Evolutionary conservation across 1,140 invertebrate species (phyloP), one percentile per base, ranked within the genome.

Genomic region (Limonius californicus): DNA sequence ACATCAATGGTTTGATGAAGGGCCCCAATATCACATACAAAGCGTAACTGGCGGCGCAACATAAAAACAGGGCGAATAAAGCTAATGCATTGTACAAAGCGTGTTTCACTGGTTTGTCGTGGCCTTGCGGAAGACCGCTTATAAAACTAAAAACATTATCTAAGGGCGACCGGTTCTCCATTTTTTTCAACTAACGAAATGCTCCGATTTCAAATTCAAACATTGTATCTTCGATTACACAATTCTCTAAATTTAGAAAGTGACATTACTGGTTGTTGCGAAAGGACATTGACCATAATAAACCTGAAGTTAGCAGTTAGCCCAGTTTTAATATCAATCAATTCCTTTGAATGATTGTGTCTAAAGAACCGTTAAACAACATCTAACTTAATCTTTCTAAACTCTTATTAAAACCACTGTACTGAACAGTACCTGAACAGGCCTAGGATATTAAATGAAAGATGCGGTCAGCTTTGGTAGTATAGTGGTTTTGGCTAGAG

Each of bases 1-100:
- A 99, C 61, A 97, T 83, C 27, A 98, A 74, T 0, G 95, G 92
- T 70, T 92, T 89, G 14, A 97, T 84, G 78, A 98, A 98, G 0
- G 94, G 92, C 72, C 92, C 88, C 3, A 97, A 77, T 50, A 94
- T 88, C 63, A 89, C 85, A 73, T 92, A 95, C 12, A 96, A 82
- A 2, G 91, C 90, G 70, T 87, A 89, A 19, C 86, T 81, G 9
- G 88, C 89, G 1, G 83, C 83, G 69, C 83, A 84, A 65, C 85
- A 84, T 42, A 89, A 72, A 30, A 83, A 79, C 56, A 91, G 73
- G 19, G 91, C 79, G 63, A 89, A 82, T 39, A 91, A 74, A 9
- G 91, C 90, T 21, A 92, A 80, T 1, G 90, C 89, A 81, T 94
- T 94, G 73, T 94, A 94, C 70, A 94, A 84, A 0, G 90, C 89